Percentiles rank a stretch among this genome's conserved stretches.
Evolutionary conservation across 2,113 vertebrate genomes (phyloP).

Genomic region (Terrapene triunguis): DNA sequence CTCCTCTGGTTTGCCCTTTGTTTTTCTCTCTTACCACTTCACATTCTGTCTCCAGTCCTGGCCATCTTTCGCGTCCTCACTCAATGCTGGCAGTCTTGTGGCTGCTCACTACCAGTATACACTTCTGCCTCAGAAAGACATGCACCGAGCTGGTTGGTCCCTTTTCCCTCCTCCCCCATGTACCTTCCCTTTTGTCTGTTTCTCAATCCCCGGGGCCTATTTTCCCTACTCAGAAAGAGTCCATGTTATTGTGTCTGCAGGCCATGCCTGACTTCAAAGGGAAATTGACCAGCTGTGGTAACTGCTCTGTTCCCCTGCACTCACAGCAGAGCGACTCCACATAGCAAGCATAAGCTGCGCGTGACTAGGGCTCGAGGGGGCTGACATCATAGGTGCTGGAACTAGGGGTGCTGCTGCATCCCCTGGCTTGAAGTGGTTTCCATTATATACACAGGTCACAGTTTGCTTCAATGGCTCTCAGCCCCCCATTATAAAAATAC

Average conservation of each 20-base stretch:
- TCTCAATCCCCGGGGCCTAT: background rate
- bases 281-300: background rate
- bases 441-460: too few relatives aligned
- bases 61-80: background rate
- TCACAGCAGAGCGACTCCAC: background rate
- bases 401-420: too few relatives aligned
- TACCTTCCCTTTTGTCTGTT: rapidly evolving
- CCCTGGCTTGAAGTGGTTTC: too few relatives aligned
- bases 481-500: too few relatives aligned
- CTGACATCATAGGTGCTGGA: background rate
- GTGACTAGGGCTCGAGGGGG: background rate
- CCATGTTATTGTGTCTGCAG: background rate
- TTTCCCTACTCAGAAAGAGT: background rate
- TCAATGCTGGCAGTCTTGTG: rapidly evolving
- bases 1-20: background rate
- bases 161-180: background rate
- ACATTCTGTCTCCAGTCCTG: background rate
- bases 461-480: too few relatives aligned
- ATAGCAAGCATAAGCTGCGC: background rate
- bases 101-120: background rate
- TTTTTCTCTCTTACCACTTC: conserved; percentile 1
- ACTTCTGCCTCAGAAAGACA: background rate
- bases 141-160: background rate
- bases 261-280: background rate
- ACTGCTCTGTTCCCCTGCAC: background rate